phyloP scores from a whole-genome alignment of 2,797 vertebrate species.

The Steatocranus sp. region DNA sequence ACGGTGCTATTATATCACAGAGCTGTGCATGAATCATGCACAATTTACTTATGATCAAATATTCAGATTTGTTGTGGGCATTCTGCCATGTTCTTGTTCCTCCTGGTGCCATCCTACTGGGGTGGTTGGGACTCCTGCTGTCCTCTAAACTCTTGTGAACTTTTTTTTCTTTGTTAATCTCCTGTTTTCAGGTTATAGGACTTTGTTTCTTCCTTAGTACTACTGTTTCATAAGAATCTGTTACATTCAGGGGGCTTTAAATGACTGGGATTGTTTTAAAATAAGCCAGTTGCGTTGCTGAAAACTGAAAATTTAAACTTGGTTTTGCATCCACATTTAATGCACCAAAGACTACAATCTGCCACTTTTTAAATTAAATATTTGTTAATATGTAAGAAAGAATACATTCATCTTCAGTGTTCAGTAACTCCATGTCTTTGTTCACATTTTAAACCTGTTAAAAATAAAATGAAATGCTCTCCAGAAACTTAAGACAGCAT shows the following conservation, averaged over 20 bases:
- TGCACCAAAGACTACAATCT: neutral
- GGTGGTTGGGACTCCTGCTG: neutral
- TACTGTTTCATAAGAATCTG: neutral
- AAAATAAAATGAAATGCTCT: neutral
- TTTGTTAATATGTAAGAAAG: neutral
- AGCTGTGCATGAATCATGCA: neutral
- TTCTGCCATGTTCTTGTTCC: neutral
- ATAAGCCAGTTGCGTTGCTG: neutral
- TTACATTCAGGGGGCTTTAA: neutral
- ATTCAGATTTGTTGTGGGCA: neutral
- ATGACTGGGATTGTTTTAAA: neutral
- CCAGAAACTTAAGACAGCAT: neutral
- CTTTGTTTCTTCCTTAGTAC: neutral
- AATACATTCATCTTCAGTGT: neutral
- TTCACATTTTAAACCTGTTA: neutral
- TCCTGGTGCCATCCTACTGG: neutral
- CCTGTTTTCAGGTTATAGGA: neutral
- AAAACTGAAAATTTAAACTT: neutral
- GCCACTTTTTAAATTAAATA: neutral
- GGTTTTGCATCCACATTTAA: neutral
- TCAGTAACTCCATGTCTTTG: neutral
- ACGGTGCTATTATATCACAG: neutral
- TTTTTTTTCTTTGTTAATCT: neutral
- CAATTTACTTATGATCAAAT: neutral
- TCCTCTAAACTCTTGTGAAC: neutral